These are phyloP conservation scores for Caenorhabditis elegans DNA, from an alignment of 1,140 invertebrate species.

Conservation along the genomic window DNA sequence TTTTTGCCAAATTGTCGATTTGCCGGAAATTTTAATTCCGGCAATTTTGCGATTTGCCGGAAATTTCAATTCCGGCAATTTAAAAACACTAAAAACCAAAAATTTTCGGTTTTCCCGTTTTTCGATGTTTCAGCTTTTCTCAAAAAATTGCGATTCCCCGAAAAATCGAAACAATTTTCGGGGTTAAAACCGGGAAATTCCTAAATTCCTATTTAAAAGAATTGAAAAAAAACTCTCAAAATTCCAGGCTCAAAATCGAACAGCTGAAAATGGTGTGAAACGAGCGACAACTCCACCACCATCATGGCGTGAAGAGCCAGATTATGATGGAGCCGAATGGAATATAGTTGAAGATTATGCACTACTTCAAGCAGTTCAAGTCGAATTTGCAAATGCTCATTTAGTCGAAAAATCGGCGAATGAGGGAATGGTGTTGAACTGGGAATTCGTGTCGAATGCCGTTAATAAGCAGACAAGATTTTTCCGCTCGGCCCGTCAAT, in stretches of 20 bases:
- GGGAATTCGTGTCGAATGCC: constrained; percentile 12
- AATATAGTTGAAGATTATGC: constrained; percentile 35
- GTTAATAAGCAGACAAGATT: constrained; percentile 19
- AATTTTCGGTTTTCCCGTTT: too few relatives aligned
- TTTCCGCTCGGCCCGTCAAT: constrained; percentile 49
- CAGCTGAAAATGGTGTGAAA: background rate
- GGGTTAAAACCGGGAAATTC: too few relatives aligned
- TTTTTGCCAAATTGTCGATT: too few relatives aligned
- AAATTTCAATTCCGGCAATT: too few relatives aligned
- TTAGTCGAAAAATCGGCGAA: background rate
- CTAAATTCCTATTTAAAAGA: too few relatives aligned
- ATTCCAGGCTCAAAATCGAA: background rate
- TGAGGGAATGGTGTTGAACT: constrained; percentile 21
- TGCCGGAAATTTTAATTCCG: too few relatives aligned
- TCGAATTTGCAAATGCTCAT: background rate
- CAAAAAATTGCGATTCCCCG: too few relatives aligned
- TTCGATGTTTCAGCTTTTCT: too few relatives aligned
- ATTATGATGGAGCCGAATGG: constrained; percentile 43
- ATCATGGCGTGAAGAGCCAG: background rate
- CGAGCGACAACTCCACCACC: constrained; percentile 33
- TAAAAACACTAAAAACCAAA: too few relatives aligned
- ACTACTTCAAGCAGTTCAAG: background rate
- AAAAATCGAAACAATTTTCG: too few relatives aligned
- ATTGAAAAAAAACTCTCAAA: too few relatives aligned
- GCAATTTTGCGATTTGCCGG: too few relatives aligned